A percentile compares a stretch with the other conserved stretches of the same genome.
These are phyloP conservation scores for Dicyrtomina minuta DNA, from an alignment of 2,888 invertebrate genomes.

Conservation along the genomic window DNA sequence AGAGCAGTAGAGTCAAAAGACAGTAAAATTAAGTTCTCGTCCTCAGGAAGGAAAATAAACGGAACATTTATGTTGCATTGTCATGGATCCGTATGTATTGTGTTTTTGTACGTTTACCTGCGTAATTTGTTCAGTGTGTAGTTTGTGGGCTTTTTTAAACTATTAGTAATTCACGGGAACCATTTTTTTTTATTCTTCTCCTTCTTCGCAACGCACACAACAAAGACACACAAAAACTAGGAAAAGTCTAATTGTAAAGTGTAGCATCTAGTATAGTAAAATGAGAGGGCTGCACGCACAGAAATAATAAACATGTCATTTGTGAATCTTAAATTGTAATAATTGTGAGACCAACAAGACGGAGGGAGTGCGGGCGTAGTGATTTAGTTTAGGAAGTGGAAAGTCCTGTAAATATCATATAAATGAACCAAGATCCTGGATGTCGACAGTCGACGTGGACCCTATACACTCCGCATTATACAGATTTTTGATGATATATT, in stretches of 20 bases:
- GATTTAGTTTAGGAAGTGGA: too few relatives aligned
- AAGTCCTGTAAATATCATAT: too few relatives aligned
- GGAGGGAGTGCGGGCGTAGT: not conserved
- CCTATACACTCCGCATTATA: too few relatives aligned
- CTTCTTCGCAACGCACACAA: not conserved
- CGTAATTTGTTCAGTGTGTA: not conserved
- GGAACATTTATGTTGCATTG: not conserved
- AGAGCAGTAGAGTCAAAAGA: not conserved
- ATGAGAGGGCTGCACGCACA: not conserved
- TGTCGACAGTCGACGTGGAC: too few relatives aligned
- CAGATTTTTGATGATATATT: too few relatives aligned
- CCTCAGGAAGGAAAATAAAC: constrained; percentile 11
- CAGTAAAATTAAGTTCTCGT: constrained; percentile 20
- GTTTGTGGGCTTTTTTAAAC: not conserved
- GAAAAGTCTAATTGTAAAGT: too few relatives aligned
- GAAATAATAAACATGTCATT: not conserved
- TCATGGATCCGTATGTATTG: too few relatives aligned
- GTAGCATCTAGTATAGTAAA: too few relatives aligned
- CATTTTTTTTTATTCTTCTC: not conserved
- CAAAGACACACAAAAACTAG: too few relatives aligned
- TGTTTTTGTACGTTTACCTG: not conserved
- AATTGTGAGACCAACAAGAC: not conserved
- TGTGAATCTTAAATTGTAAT: too few relatives aligned
- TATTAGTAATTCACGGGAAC: not conserved
- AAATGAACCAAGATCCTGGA: too few relatives aligned